A percentile compares a stretch with the other conserved stretches of the same genome.
Conservation (phyloP, 1,140 invertebrate genomes). For the Pinna nobilis region DNA sequence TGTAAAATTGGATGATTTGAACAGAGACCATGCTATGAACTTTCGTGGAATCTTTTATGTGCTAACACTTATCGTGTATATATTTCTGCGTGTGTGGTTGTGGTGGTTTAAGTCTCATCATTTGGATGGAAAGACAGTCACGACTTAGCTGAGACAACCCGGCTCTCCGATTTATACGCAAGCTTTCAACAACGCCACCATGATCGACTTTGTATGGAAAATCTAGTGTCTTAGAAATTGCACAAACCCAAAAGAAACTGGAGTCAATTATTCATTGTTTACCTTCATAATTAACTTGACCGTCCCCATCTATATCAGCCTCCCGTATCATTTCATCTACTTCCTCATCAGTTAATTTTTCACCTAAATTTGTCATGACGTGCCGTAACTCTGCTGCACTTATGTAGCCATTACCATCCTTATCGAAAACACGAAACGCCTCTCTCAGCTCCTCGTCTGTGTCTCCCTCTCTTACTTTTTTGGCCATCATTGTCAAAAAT, state of each 20-base stretch:
- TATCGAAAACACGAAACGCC: slow-evolving; percentile 98
- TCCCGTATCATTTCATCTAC: slow-evolving; percentile 95
- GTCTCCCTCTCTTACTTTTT: slow-evolving; percentile 99
- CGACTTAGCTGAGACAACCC: too few relatives aligned
- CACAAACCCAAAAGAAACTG: neutral
- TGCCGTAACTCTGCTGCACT: slow-evolving; percentile 53
- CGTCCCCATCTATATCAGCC: slow-evolving; percentile 90
- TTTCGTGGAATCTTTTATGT: too few relatives aligned
- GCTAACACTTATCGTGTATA: too few relatives aligned
- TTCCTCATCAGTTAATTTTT: slow-evolving; percentile 91
- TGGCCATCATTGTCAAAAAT: slow-evolving; percentile 94
- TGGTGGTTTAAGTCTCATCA: too few relatives aligned
- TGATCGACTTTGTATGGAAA: too few relatives aligned
- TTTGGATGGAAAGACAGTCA: too few relatives aligned
- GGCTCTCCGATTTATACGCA: too few relatives aligned
- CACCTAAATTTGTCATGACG: slow-evolving; percentile 94
- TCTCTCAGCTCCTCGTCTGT: slow-evolving; percentile 99
- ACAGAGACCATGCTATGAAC: too few relatives aligned
- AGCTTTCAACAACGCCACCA: too few relatives aligned
- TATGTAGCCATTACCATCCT: slow-evolving; percentile 93
- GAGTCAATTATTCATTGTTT: neutral
- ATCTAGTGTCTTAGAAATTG: too few relatives aligned
- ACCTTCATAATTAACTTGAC: slow-evolving; percentile 63
- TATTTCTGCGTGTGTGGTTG: too few relatives aligned
- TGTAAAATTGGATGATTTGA: too few relatives aligned